A percentile compares a stretch with the other conserved stretches of the same genome.
Conservation (phyloP, 2,113 vertebrate species). For the Globicephala melas region DNA sequence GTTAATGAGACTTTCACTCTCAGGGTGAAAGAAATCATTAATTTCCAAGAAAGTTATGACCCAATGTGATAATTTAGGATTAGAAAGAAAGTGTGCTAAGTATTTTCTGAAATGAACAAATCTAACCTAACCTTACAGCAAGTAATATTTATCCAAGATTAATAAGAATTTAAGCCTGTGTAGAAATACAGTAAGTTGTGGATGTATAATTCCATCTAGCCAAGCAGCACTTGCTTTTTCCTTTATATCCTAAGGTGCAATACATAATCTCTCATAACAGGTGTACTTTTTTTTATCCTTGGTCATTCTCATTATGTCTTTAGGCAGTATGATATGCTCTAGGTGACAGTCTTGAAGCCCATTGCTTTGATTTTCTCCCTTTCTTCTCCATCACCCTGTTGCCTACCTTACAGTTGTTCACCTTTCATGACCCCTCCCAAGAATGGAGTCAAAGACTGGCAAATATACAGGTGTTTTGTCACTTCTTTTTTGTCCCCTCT, state of each 20-base stretch:
- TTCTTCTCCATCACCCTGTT: conserved; percentile 9
- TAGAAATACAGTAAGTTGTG: not conserved
- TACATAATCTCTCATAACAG: not conserved
- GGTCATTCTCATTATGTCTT: not conserved
- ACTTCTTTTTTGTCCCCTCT: conserved; percentile 37
- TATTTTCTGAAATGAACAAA: not conserved
- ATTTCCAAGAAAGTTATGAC: not conserved
- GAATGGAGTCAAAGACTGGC: conserved; percentile 56
- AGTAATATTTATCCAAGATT: not conserved
- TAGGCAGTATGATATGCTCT: not conserved
- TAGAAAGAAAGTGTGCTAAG: not conserved
- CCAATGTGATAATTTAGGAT: not conserved
- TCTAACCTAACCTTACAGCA: not conserved
- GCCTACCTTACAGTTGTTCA: conserved; percentile 26
- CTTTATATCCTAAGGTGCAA: not conserved
- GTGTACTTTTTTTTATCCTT: not conserved
- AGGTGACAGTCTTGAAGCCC: not conserved
- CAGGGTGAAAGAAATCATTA: not conserved
- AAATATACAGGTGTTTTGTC: conserved; percentile 75
- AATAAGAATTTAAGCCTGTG: not conserved
- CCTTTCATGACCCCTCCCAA: not conserved
- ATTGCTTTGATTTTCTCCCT: conserved; percentile 17
- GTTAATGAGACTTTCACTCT: not conserved
- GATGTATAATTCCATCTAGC: not conserved
- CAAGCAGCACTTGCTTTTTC: not conserved